These are phyloP conservation scores for Cebus imitator DNA, from an alignment of 2,113 vertebrate genomes.

Conservation along the genomic window DNA sequence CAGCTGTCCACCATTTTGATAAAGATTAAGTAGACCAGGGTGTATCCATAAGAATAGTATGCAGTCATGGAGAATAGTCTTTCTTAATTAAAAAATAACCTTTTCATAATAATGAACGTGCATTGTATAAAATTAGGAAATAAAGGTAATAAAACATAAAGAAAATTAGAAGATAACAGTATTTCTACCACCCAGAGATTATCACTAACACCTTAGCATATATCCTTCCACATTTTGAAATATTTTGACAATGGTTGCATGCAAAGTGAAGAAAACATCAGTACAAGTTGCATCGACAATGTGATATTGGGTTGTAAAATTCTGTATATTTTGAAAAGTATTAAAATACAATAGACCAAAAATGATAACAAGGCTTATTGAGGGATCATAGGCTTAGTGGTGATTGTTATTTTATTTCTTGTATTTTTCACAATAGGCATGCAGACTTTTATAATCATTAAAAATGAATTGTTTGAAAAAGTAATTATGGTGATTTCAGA, in stretches of 20 bases:
- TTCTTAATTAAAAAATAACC: not conserved
- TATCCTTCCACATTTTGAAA: constrained; percentile 1
- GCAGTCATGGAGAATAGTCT: not conserved
- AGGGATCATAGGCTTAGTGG: not conserved
- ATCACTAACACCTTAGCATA: not conserved
- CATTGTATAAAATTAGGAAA: not conserved
- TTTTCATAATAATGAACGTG: not conserved
- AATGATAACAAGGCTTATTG: not conserved
- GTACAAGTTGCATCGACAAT: not conserved
- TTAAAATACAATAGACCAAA: not conserved
- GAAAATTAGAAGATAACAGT: not conserved
- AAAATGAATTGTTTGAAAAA: constrained; percentile 48
- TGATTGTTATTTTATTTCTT: constrained; percentile 13
- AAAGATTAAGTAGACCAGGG: not conserved
- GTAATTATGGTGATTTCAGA: constrained; percentile 75
- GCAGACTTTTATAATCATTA: constrained; percentile 32
- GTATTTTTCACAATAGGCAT: not conserved
- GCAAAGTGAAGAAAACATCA: not conserved
- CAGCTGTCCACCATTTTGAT: not conserved
- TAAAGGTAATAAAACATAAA: not conserved
- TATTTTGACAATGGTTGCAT: not conserved
- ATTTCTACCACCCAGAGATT: not conserved
- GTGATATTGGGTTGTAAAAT: not conserved
- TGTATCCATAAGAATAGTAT: not conserved
- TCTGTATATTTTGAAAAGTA: not conserved